Evolutionary conservation across 2,113 vertebrate genomes (phyloP), one percentile per base, ranked within the genome.

Genomic region (Equus przewalskii): DNA sequence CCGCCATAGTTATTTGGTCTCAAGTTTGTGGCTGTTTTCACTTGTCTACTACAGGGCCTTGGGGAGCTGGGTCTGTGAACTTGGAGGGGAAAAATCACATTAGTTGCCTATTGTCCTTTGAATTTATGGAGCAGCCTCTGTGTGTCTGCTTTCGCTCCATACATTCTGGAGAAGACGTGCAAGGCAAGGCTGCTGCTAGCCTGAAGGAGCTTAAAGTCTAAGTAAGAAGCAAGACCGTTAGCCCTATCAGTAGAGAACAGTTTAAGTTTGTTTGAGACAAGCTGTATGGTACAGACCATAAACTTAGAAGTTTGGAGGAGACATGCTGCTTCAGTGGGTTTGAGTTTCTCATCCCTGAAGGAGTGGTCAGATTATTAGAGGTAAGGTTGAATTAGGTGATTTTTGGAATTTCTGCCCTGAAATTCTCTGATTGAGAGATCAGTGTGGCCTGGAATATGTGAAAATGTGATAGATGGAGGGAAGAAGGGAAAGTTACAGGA

Each of bases 131-230:
- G 19, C 19, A 33, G 28, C 44, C 64, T 67, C 11, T 65, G 0
- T 4, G 16, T 72, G n/a, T 60, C 51, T 21, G 1, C n/a, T 24
- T 67, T 41, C 3, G 0, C 36, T 80, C 28, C 1, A 0, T 49
- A 3, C 3, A 0, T 64, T 79, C 73, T 67, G 21, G n/a, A 46
- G 58, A 58, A 67, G 46, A 28, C 15, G 5, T 12, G 14, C 36
- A 51, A 19, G 49, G 51, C 19, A 13, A 81, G 44, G 14, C 51
- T 65, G 51, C 33, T 56, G 49, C 76, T 16, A 18, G n/a, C 15
- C 51, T 6, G 6, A 69, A 58, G 72, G 58, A 85, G 16, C 28
- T 58, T 81, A 15, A 6, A 26, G 24, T 65, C 75, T 65, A n/a
- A 58, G 15, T 22, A 24, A 67, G 89, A 58, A 94, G 56, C 76